phyloP scores from a whole-genome alignment of 2,797 vertebrate species.

The Furcifer pardalis region DNA sequence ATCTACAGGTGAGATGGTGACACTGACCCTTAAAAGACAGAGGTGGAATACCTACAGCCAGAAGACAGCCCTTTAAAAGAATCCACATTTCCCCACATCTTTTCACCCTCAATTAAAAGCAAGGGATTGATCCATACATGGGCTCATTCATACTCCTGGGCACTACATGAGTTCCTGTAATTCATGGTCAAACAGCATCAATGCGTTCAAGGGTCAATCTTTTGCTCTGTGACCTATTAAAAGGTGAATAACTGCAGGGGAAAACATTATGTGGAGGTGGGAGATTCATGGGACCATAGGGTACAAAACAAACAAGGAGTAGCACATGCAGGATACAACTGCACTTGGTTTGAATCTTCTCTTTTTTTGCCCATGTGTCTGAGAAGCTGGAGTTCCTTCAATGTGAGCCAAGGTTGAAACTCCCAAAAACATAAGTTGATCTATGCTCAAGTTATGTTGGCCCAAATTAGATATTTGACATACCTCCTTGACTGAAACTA shows the following conservation, averaged over 20 bases:
- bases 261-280: no score
- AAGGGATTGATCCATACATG: neutral
- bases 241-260: no score
- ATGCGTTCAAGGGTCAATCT: no score
- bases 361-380: neutral
- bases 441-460: neutral
- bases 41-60: no score
- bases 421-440: neutral
- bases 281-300: no score
- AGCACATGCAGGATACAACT: neutral
- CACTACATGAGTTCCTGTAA: neutral
- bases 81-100: neutral
- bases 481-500: neutral
- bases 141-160: neutral
- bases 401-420: neutral
- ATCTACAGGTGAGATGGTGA: conserved; percentile 80
- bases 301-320: no score
- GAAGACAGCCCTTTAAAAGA: neutral
- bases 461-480: neutral
- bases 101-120: neutral
- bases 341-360: neutral
- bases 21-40: neutral
- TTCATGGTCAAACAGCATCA: no score
- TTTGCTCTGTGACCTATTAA: no score
- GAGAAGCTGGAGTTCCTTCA: neutral